A percentile compares a stretch with the other conserved stretches of the same genome.
Conservation (phyloP, 2,113 vertebrate genomes). For the Oncorhynchus gorbuscha region DNA sequence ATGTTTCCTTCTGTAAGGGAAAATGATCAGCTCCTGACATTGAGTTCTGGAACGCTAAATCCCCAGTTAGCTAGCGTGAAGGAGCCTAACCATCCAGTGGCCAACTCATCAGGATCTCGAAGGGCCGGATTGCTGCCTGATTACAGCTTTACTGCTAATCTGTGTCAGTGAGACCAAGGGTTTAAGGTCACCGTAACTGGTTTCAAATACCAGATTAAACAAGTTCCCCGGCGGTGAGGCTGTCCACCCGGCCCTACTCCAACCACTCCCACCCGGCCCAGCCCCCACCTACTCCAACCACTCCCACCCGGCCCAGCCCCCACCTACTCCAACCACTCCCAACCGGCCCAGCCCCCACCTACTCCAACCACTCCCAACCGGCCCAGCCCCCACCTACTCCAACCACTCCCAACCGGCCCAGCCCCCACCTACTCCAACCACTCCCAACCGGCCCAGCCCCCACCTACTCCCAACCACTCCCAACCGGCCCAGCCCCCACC, state of each 20-base stretch:
- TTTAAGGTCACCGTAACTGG: slow-evolving; percentile 17
- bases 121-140: slow-evolving; percentile 15
- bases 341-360: neutral
- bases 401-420: slow-evolving; percentile 32
- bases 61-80: too few relatives aligned
- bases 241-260: neutral
- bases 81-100: too few relatives aligned
- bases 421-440: too few relatives aligned
- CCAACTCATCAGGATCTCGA: too few relatives aligned
- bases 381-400: too few relatives aligned
- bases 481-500: too few relatives aligned
- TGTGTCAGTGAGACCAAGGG: slow-evolving; percentile 27
- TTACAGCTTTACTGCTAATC: slow-evolving; percentile 25
- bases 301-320: neutral
- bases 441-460: neutral
- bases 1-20: too few relatives aligned
- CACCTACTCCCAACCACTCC: too few relatives aligned
- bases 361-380: slow-evolving; percentile 16
- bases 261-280: slow-evolving; percentile 17
- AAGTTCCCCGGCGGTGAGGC: slow-evolving; percentile 7
- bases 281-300: neutral
- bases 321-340: slow-evolving; percentile 7
- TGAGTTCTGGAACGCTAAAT: too few relatives aligned
- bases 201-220: slow-evolving; percentile 26
- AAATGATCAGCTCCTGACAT: too few relatives aligned